phyloP scores from a whole-genome alignment of 2,888 invertebrate genomes.

The Fabriciana adippe region DNA sequence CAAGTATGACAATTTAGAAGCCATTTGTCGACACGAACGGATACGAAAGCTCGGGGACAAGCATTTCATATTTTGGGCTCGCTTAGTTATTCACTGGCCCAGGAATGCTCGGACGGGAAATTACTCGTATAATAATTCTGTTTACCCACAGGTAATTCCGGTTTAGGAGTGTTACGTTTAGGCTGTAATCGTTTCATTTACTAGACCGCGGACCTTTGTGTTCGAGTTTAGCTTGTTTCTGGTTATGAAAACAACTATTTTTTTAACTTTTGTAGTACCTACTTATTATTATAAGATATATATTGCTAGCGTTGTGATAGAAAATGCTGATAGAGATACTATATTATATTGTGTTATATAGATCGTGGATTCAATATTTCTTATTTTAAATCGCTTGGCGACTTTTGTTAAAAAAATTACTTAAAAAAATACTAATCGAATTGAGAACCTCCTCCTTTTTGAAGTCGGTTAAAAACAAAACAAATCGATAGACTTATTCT shows the following conservation, averaged over 20 bases:
- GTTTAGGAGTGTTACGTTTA: constrained; percentile 67
- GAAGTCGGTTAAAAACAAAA: no score
- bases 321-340: no score
- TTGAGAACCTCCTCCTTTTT: no score
- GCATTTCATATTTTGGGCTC: neutral
- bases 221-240: neutral
- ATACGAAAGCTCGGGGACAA: neutral
- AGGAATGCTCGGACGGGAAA: neutral
- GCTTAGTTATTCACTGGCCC: constrained; percentile 1
- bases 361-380: no score
- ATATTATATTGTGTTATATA: no score
- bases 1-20: neutral
- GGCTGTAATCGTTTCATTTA: constrained; percentile 67
- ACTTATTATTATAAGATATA: neutral
- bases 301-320: no score
- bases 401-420: no score
- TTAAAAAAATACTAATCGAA: no score
- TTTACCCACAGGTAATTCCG: constrained; percentile 68
- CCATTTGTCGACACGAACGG: constrained; percentile 7
- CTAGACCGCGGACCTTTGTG: constrained; percentile 35
- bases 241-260: neutral
- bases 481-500: no score
- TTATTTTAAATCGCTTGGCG: no score
- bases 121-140: constrained; percentile 55
- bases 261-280: neutral